phyloP scores from a whole-genome alignment of 2,113 vertebrate genomes.

The Philantomba maxwellii region DNA sequence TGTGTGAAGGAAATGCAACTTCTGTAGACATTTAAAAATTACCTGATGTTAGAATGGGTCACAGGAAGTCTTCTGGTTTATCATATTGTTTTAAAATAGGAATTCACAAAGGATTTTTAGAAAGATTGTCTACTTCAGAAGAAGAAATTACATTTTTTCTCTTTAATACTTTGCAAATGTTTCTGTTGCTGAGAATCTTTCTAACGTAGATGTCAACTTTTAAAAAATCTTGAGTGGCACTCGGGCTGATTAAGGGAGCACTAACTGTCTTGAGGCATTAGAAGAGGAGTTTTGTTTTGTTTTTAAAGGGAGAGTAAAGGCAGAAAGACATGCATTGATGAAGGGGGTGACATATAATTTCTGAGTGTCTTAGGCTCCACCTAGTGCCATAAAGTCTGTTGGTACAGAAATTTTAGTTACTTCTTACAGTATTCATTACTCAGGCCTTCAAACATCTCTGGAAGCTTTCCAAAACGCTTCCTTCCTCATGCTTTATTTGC shows the following conservation, averaged over 20 bases:
- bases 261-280: not conserved
- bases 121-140: not conserved
- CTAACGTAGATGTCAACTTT: not conserved
- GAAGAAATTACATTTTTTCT: not conserved
- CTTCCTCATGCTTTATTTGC: not conserved
- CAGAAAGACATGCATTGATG: not conserved
- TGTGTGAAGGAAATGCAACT: slow-evolving; percentile 3
- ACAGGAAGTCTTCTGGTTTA: slow-evolving; percentile 40
- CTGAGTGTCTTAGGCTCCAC: not conserved
- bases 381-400: not conserved
- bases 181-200: not conserved
- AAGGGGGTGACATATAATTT: not conserved
- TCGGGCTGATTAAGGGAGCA: not conserved
- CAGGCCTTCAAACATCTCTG: not conserved
- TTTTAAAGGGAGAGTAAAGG: not conserved
- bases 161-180: not conserved
- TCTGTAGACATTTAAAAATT: slow-evolving; percentile 3
- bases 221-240: not conserved
- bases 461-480: slow-evolving; percentile 15
- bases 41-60: slow-evolving; percentile 24
- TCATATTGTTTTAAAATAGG: not conserved
- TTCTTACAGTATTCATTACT: not conserved
- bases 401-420: slow-evolving; percentile 24
- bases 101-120: slow-evolving; percentile 42
- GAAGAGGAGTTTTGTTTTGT: not conserved